Percentiles rank a stretch among this genome's conserved stretches.
These are phyloP conservation scores for Drosophila parthenogenetica DNA, from an alignment of 2,888 invertebrate species.

Conservation along the genomic window DNA sequence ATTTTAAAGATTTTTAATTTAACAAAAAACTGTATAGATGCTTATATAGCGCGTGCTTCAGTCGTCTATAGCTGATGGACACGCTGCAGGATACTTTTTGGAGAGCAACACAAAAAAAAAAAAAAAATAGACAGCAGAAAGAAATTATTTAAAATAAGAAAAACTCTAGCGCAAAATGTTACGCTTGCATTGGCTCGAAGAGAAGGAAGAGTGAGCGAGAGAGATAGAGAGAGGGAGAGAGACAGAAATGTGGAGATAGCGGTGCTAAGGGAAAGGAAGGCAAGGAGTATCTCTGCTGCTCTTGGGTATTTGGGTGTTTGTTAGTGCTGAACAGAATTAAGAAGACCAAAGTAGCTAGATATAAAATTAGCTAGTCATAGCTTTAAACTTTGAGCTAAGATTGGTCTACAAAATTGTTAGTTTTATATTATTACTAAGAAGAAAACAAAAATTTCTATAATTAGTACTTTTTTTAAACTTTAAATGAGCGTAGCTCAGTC, in stretches of 20 bases:
- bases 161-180: conserved; percentile 78
- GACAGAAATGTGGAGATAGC: neutral
- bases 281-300: conserved; percentile 15
- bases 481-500: no score
- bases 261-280: neutral
- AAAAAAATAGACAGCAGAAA: conserved; percentile 47
- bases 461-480: no score
- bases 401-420: no score
- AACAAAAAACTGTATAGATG: accelerated
- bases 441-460: no score
- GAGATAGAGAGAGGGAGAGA: no score
- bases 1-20: no score
- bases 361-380: no score
- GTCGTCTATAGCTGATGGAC: conserved; percentile 6
- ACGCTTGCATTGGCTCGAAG: conserved; percentile 69
- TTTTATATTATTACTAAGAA: no score
- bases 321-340: conserved; percentile 23
- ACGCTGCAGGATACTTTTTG: conserved; percentile 22
- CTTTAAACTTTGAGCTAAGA: no score
- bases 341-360: no score
- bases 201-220: neutral
- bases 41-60: neutral
- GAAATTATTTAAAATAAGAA: conserved; percentile 31
- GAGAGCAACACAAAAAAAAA: conserved; percentile 40
- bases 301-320: conserved; percentile 41